phyloP scores from a whole-genome alignment of 2,113 vertebrate genomes.

The Ellobius talpinus region DNA sequence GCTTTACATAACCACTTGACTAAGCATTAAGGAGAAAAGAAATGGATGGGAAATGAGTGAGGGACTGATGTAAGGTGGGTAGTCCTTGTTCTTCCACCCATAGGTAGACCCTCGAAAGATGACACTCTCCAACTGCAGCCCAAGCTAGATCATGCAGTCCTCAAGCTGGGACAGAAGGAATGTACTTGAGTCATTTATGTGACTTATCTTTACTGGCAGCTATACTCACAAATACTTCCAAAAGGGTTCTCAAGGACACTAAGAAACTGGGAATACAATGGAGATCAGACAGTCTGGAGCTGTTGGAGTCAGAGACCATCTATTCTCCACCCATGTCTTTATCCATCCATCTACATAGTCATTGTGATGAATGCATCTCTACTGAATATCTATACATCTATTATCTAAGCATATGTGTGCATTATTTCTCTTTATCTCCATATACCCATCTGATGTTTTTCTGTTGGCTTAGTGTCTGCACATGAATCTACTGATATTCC shows the following conservation, averaged over 20 bases:
- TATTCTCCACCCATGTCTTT: background rate
- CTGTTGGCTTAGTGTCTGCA: background rate
- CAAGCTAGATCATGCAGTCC: background rate
- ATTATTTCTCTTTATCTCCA: background rate
- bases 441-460: background rate
- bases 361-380: background rate
- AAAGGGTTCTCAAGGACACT: constrained; percentile 2
- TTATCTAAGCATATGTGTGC: background rate
- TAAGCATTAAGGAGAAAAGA: background rate
- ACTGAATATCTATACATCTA: background rate
- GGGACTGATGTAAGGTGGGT: background rate
- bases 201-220: background rate
- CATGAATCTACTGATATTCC: background rate
- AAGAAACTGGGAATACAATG: background rate
- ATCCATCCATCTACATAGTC: background rate
- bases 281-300: background rate
- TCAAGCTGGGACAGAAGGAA: background rate
- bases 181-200: background rate
- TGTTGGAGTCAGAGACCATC: background rate
- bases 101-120: background rate
- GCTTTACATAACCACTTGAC: background rate
- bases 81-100: background rate
- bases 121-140: background rate
- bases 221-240: background rate
- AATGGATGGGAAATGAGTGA: background rate